A percentile compares a stretch with the other conserved stretches of the same genome.
These are phyloP conservation scores for Psococerastis gibbosa DNA, from an alignment of 2,888 invertebrate genomes.

Conservation along the genomic window DNA sequence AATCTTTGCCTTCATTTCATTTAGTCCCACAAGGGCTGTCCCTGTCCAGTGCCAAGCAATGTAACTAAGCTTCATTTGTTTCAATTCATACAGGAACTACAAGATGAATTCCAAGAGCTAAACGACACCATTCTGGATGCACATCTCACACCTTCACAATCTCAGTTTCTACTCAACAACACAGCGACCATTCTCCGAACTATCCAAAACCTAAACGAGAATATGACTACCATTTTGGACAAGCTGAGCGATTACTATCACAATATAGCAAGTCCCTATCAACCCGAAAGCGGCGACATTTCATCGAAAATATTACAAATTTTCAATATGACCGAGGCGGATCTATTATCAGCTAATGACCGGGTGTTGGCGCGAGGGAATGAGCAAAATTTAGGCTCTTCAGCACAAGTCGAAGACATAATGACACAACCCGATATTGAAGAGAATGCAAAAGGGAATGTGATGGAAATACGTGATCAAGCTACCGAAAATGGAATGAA, in stretches of 20 bases:
- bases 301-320: slow-evolving; percentile 2
- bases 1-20: no score
- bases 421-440: no score
- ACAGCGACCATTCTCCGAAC: slow-evolving; percentile 1
- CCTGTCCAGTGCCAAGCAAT: no score
- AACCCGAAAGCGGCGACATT: not conserved
- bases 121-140: not conserved
- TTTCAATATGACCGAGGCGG: slow-evolving; percentile 6
- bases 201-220: slow-evolving; percentile 4
- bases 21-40: no score
- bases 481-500: no score
- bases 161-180: not conserved
- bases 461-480: no score
- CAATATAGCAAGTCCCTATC: not conserved
- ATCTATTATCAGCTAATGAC: no score
- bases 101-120: slow-evolving; percentile 17
- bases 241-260: slow-evolving; percentile 3
- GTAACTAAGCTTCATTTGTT: no score
- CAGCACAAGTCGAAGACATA: no score
- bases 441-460: no score
- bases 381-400: no score
- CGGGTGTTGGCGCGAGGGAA: no score
- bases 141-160: not conserved
- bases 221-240: slow-evolving; percentile 4
- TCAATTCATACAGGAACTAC: slow-evolving; percentile 16